A percentile compares a stretch with the other conserved stretches of the same genome.
These are phyloP conservation scores for Catharus minimus DNA, from an alignment of 2,113 vertebrate species.

Conservation along the genomic window DNA sequence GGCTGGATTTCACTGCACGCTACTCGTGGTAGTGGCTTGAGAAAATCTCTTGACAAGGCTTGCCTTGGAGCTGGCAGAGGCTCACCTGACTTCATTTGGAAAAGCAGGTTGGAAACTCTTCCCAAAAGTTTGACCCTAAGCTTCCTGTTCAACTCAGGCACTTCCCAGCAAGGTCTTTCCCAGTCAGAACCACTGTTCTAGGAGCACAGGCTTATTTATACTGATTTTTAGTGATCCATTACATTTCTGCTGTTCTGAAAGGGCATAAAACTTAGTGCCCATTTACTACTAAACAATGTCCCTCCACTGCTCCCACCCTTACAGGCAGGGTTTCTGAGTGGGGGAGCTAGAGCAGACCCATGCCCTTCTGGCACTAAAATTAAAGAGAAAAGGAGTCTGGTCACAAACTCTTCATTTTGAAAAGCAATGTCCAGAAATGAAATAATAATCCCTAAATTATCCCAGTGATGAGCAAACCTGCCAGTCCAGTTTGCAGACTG, in stretches of 20 bases:
- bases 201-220: background rate
- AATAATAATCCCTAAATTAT: background rate
- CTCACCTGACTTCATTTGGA: background rate
- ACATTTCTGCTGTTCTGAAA: background rate
- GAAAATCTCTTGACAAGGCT: background rate
- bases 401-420: background rate
- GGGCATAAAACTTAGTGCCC: background rate
- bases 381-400: background rate
- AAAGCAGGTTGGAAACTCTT: background rate
- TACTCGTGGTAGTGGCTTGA: rapidly evolving
- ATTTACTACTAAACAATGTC: background rate
- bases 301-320: rapidly evolving
- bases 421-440: background rate
- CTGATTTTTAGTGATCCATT: background rate
- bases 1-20: rapidly evolving
- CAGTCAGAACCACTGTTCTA: background rate
- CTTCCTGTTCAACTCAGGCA: background rate
- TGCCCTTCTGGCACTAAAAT: background rate
- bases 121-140: background rate
- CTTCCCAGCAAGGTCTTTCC: background rate
- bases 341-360: background rate
- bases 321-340: rapidly evolving
- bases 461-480: background rate
- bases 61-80: background rate
- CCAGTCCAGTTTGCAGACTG: background rate